Evolutionary conservation across 2,113 vertebrate genomes (phyloP).

Genomic region (Tringa solitaria): DNA sequence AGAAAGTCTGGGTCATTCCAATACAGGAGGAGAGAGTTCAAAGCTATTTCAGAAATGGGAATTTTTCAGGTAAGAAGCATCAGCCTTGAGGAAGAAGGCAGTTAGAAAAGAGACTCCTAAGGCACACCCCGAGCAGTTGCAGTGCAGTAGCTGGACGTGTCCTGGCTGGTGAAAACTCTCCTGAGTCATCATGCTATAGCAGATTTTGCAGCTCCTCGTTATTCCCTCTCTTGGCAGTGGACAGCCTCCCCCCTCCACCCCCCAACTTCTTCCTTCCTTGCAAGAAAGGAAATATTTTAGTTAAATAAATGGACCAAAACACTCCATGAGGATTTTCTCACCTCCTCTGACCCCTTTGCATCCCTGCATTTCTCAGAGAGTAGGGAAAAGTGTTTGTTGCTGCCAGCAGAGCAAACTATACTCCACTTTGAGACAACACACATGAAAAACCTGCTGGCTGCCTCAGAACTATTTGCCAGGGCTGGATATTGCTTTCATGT

Average conservation of each 20-base stretch:
- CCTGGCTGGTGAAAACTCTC: neutral
- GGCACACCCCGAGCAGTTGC: neutral
- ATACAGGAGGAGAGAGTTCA: neutral
- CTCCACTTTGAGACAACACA: neutral
- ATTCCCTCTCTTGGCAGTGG: neutral
- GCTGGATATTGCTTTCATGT: neutral
- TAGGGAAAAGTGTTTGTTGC: neutral
- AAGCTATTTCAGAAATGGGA: neutral
- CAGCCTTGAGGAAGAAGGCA: neutral
- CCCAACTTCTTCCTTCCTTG: neutral
- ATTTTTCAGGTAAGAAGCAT: neutral
- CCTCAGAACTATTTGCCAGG: neutral
- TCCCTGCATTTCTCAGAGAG: neutral
- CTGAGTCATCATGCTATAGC: neutral
- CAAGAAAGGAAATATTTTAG: neutral
- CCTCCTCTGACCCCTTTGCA: neutral
- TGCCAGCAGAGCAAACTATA: neutral
- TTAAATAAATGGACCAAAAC: neutral
- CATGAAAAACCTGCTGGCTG: neutral
- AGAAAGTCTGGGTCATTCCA: neutral
- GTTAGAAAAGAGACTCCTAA: neutral
- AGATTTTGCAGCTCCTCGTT: neutral
- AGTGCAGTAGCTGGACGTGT: neutral
- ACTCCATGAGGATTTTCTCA: neutral
- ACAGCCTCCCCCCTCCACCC: neutral